These are phyloP conservation scores for Antrozous pallidus DNA, from an alignment of 2,797 vertebrate genomes.

Conservation along the genomic window DNA sequence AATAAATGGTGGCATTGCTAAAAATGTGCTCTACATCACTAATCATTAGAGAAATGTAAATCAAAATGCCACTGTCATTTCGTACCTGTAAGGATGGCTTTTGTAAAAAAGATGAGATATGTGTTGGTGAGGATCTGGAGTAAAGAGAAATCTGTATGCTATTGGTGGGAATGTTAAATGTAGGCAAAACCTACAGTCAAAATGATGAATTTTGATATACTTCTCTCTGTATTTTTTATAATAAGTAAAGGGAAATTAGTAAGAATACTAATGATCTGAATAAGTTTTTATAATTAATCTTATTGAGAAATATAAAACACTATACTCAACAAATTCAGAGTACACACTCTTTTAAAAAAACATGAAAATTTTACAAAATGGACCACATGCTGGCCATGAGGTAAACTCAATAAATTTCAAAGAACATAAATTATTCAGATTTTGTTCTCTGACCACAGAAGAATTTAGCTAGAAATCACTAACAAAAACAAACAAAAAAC, in stretches of 20 bases:
- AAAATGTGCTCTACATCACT: background rate
- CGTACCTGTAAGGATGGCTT: background rate
- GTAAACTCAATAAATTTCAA: background rate
- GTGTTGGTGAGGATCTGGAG: background rate
- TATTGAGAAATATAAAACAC: background rate
- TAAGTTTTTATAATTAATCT: background rate
- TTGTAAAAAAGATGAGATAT: background rate
- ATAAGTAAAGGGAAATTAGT: background rate
- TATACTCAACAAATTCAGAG: background rate
- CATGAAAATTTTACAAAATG: background rate
- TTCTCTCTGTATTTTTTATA: background rate
- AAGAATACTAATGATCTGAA: background rate
- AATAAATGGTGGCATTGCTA: background rate
- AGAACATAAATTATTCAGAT: background rate
- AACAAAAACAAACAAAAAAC: background rate
- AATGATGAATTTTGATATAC: background rate
- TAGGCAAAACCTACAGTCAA: background rate
- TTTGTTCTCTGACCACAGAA: background rate
- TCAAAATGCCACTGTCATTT: background rate
- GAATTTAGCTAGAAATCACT: background rate
- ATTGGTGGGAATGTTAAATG: background rate
- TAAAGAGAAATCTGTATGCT: background rate
- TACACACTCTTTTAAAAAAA: background rate
- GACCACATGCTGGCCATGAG: background rate
- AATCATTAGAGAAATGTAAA: background rate